Conservation (phyloP, 1,140 invertebrate genomes). For the Pemphigus obesinymphae region DNA sequence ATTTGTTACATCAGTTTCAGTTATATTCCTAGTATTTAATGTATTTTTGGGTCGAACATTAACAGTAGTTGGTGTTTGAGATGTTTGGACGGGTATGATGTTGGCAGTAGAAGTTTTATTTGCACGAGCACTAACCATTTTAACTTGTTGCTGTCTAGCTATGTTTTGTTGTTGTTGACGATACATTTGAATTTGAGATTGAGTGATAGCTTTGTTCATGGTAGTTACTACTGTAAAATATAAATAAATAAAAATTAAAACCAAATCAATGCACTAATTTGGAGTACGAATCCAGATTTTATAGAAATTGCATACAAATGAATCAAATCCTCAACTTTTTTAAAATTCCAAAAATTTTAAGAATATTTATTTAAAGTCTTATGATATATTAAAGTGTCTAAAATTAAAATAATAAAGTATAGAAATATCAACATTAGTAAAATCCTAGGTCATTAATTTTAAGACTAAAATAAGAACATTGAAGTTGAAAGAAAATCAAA, state of each 20-base stretch:
- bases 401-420: too few relatives aligned
- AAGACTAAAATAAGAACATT: too few relatives aligned
- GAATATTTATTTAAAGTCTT: too few relatives aligned
- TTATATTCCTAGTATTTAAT: slow-evolving; percentile 56
- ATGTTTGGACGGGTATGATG: slow-evolving; percentile 2
- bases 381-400: too few relatives aligned
- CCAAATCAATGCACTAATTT: too few relatives aligned
- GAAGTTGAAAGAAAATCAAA: too few relatives aligned
- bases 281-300: too few relatives aligned
- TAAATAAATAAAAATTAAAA: too few relatives aligned
- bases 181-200: slow-evolving; percentile 56
- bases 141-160: slow-evolving; percentile 52
- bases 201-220: slow-evolving; percentile 54
- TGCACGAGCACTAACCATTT: slow-evolving; percentile 50
- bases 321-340: too few relatives aligned
- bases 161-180: slow-evolving; percentile 52
- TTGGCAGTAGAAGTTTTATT: slow-evolving; percentile 47
- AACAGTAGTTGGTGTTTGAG: slow-evolving; percentile 11
- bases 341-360: too few relatives aligned
- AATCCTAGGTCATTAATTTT: too few relatives aligned
- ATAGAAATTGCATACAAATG: neutral
- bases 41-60: slow-evolving; percentile 49
- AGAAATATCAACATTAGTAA: too few relatives aligned
- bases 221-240: slow-evolving; percentile 48
- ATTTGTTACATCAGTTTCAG: slow-evolving; percentile 66